Conservation (phyloP, 2,797 vertebrate genomes). For the Tamandua tetradactyla region DNA sequence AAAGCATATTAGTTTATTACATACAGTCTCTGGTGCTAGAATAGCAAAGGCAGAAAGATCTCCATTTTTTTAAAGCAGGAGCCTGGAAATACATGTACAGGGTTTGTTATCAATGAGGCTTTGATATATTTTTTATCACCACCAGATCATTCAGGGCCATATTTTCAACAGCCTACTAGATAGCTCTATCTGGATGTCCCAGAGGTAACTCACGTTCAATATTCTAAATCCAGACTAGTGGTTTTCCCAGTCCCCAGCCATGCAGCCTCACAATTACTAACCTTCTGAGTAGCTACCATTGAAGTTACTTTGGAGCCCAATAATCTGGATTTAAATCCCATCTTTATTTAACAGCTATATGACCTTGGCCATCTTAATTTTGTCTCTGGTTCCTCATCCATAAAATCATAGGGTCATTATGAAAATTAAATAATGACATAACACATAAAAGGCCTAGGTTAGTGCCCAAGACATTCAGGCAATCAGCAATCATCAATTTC, state of each 20-base stretch:
- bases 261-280: not conserved
- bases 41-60: constrained; percentile 15
- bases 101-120: not conserved
- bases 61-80: not conserved
- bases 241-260: too few relatives aligned
- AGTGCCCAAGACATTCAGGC: not conserved
- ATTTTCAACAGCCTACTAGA: not conserved
- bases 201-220: not conserved
- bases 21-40: not conserved
- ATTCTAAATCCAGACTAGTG: not conserved
- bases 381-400: not conserved
- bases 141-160: not conserved
- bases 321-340: not conserved
- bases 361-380: not conserved
- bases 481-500: not conserved
- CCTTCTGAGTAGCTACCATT: not conserved
- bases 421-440: constrained; percentile 28
- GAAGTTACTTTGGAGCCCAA: not conserved
- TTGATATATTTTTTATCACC: not conserved
- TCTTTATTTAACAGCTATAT: not conserved
- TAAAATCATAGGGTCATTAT: constrained; percentile 29
- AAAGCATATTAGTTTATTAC: constrained; percentile 56
- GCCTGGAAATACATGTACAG: not conserved
- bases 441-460: not conserved
- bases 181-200: not conserved